A percentile compares a stretch with the other conserved stretches of the same genome.
phyloP scores from a whole-genome alignment of 1,140 invertebrate genomes.

The Drusus annulatus region DNA sequence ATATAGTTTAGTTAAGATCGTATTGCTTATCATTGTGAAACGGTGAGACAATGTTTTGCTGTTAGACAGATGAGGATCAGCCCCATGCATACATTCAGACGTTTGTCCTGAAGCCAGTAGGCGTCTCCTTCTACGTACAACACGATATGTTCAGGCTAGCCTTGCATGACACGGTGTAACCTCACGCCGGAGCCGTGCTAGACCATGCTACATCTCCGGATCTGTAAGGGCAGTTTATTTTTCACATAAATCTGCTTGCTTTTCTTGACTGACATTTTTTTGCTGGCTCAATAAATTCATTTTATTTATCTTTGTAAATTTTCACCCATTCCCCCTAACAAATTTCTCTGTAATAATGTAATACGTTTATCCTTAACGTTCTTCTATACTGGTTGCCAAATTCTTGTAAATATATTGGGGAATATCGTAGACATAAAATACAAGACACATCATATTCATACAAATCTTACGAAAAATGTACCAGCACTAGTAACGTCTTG shows the following conservation, averaged over 20 bases:
- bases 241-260: conserved; percentile 38
- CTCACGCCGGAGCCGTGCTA: not conserved
- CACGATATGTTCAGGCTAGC: conserved; percentile 93
- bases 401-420: no score
- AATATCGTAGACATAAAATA: no score
- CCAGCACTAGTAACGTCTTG: no score
- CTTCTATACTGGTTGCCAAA: no score
- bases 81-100: conserved; percentile 93
- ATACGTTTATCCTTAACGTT: no score
- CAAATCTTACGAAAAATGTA: no score
- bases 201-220: conserved; percentile 30
- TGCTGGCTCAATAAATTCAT: not conserved
- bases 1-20: no score
- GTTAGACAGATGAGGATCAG: conserved; percentile 92
- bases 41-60: conserved; percentile 56
- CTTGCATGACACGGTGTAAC: conserved; percentile 78
- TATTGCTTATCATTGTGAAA: conserved; percentile 12
- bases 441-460: no score
- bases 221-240: conserved; percentile 49
- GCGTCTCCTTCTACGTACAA: conserved; percentile 90
- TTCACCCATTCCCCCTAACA: no score
- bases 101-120: conserved; percentile 91
- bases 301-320: not conserved
- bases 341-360: no score
- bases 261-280: conserved; percentile 22